Evolutionary conservation across 2,797 vertebrate species (phyloP).

Genomic region (Varecia variegata): DNA sequence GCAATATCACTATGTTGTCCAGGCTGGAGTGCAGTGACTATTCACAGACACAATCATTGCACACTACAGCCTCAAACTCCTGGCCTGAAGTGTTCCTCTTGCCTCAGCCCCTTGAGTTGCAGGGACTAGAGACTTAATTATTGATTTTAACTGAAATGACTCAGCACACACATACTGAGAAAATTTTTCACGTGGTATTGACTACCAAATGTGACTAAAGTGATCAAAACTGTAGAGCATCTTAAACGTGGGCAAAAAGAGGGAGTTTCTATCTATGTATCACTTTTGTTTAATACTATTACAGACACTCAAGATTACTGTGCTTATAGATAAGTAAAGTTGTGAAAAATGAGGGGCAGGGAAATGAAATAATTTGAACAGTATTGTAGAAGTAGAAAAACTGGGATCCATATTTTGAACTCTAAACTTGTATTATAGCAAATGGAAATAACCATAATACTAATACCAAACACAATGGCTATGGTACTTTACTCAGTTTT

Average conservation of each 20-base stretch:
- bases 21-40: neutral
- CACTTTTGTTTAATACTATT: neutral
- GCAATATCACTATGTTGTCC: neutral
- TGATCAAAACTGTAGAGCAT: neutral
- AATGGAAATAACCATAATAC: neutral
- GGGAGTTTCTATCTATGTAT: accelerated
- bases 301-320: neutral
- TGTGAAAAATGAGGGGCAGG: neutral
- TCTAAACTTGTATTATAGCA: neutral
- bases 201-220: neutral
- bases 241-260: neutral
- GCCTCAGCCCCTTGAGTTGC: neutral
- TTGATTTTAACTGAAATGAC: conserved; percentile 32
- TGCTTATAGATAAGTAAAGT: neutral
- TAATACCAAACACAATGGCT: neutral
- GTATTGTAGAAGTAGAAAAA: neutral
- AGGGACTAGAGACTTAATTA: neutral
- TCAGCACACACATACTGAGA: neutral
- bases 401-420: neutral
- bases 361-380: neutral
- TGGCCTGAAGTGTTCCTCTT: neutral
- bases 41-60: neutral
- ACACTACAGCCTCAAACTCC: neutral
- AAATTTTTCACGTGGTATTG: neutral
- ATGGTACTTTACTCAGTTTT: neutral